phyloP scores from a whole-genome alignment of 1,140 invertebrate species.

The Zaprionus taronus region DNA sequence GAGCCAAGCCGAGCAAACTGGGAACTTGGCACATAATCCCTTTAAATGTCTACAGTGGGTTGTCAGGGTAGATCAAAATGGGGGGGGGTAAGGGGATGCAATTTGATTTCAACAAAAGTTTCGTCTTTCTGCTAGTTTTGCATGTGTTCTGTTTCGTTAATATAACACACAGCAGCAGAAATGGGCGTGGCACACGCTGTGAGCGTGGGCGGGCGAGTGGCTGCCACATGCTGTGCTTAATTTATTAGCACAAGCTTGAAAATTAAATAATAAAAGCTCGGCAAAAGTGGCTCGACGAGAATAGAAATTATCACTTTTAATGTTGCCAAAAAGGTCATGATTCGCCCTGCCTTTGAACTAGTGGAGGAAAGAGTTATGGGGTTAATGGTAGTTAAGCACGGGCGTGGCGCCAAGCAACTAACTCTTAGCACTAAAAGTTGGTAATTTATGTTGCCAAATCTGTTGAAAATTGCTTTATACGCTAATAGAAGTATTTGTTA shows the following conservation, averaged over 20 bases:
- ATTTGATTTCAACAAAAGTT: constrained; percentile 58
- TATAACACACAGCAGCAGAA: constrained; percentile 19
- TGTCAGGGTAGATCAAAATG: neutral
- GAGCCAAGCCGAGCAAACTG: constrained; percentile 28
- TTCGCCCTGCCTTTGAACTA: constrained; percentile 9
- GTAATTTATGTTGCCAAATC: constrained; percentile 77
- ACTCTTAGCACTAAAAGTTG: constrained; percentile 38
- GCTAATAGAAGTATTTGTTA: constrained; percentile 62
- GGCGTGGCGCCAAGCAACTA: constrained; percentile 49
- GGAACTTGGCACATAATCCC: constrained; percentile 68
- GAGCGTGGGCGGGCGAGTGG: constrained; percentile 28
- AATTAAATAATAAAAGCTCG: constrained; percentile 81
- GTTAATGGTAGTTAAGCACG: constrained; percentile 38
- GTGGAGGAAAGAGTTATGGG: neutral
- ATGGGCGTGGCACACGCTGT: constrained; percentile 35
- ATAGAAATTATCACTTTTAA: constrained; percentile 78
- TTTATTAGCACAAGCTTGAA: constrained; percentile 70
- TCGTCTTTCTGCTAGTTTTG: constrained; percentile 48
- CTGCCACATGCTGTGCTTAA: constrained; percentile 62
- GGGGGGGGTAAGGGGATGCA: neutral
- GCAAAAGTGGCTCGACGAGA: constrained; percentile 59
- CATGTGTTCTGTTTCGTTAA: constrained; percentile 60
- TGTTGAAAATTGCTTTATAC: constrained; percentile 71
- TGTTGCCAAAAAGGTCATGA: constrained; percentile 80
- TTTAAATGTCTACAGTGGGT: constrained; percentile 31